Evolutionary conservation across 1,140 invertebrate genomes (phyloP).

Genomic region (Ectropis grisescens): DNA sequence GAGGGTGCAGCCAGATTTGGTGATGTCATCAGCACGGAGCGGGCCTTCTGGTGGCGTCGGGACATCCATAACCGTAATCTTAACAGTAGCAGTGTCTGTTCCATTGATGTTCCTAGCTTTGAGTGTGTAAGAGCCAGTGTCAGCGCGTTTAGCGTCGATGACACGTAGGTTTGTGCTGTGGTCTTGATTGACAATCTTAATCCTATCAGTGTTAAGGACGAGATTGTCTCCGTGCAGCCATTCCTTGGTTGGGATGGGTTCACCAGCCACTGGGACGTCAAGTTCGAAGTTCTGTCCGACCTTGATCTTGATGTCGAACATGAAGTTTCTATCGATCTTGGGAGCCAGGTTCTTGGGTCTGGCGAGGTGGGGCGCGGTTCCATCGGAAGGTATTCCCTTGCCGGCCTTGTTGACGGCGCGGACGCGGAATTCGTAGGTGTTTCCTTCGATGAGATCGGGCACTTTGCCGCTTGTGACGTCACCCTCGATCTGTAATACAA

Average conservation of each 20-base stretch:
- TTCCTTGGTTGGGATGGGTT: conserved; percentile 93
- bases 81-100: conserved; percentile 88
- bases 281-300: conserved; percentile 95
- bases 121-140: conserved; percentile 92
- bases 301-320: conserved; percentile 92
- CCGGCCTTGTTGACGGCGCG: conserved; percentile 96
- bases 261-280: conserved; percentile 93
- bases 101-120: conserved; percentile 94
- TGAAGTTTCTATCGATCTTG: conserved; percentile 93
- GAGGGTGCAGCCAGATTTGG: conserved; percentile 85
- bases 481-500: conserved; percentile 76
- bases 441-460: conserved; percentile 90
- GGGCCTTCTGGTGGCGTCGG: conserved; percentile 92
- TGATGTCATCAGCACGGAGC: conserved; percentile 84
- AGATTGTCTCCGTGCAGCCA: conserved; percentile 90
- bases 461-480: conserved; percentile 88
- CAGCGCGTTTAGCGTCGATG: conserved; percentile 88
- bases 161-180: conserved; percentile 91
- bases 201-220: conserved; percentile 83
- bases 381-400: conserved; percentile 86
- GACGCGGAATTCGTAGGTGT: conserved; percentile 94
- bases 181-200: conserved; percentile 87
- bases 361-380: conserved; percentile 89
- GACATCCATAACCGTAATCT: conserved; percentile 90
- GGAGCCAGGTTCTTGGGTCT: conserved; percentile 92